Percentiles rank a stretch among this genome's conserved stretches.
phyloP scores from a whole-genome alignment of 2,888 invertebrate species.

The Mantis religiosa region DNA sequence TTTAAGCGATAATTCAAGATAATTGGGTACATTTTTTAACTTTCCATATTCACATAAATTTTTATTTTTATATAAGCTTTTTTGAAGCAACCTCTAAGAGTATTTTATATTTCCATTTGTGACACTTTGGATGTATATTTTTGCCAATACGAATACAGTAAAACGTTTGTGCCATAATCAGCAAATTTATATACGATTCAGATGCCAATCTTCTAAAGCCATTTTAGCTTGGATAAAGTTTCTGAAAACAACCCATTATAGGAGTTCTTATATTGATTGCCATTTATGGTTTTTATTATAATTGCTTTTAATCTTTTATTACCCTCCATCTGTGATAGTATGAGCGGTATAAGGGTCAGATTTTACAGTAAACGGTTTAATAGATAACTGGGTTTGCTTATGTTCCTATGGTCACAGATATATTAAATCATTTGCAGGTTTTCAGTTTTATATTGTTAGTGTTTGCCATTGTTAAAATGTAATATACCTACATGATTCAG shows the following conservation, averaged over 20 bases:
- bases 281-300: not conserved
- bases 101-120: not conserved
- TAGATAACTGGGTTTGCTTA: not conserved
- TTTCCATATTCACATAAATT: not conserved
- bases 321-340: not conserved
- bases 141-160: not conserved
- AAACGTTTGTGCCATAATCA: not conserved
- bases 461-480: not conserved
- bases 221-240: not conserved
- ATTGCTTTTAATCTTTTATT: not conserved
- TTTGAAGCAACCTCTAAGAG: not conserved
- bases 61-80: not conserved
- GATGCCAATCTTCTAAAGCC: not conserved
- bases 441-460: not conserved
- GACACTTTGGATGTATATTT: not conserved
- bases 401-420: not conserved
- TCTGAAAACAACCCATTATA: not conserved
- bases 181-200: not conserved
- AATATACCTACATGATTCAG: not conserved
- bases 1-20: not conserved
- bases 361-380: not conserved
- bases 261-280: not conserved
- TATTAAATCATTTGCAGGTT: not conserved
- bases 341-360: not conserved
- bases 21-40: not conserved